Conservation (phyloP, 2,113 vertebrate species). For the Hirundichthys speculiger region DNA sequence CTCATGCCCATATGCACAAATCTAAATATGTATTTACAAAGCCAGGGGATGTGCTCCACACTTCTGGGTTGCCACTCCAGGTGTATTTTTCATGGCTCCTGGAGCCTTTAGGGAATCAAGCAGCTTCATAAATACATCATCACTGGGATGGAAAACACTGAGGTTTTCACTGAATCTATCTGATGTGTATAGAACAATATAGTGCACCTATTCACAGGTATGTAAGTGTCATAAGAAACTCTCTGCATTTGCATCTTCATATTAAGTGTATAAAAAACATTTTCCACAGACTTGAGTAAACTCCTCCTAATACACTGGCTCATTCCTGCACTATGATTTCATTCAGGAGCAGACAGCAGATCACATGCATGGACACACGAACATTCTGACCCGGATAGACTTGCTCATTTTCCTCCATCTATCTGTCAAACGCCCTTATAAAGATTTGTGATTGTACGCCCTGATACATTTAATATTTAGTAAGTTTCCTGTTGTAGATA, state of each 20-base stretch:
- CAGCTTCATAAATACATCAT: slow-evolving; percentile 73
- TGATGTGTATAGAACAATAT: slow-evolving; percentile 23
- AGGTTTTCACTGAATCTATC: slow-evolving; percentile 56
- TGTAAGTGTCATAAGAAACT: slow-evolving; percentile 25
- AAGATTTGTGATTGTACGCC: slow-evolving; percentile 36
- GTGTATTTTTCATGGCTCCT: slow-evolving; percentile 49
- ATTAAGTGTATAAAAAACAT: neutral
- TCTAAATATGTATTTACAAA: slow-evolving; percentile 5
- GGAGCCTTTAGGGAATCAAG: slow-evolving; percentile 46
- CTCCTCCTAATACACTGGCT: neutral
- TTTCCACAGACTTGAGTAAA: slow-evolving; percentile 6
- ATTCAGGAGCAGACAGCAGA: slow-evolving; percentile 15
- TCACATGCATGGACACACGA: neutral
- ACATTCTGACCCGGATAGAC: slow-evolving; percentile 19
- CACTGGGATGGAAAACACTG: slow-evolving; percentile 52
- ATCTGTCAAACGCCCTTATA: neutral
- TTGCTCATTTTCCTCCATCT: slow-evolving; percentile 2
- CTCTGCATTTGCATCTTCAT: slow-evolving; percentile 30
- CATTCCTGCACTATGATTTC: neutral
- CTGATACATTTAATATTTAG: slow-evolving; percentile 67
- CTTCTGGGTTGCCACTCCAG: slow-evolving; percentile 51
- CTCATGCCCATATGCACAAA: slow-evolving; percentile 33
- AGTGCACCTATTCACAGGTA: slow-evolving; percentile 16
- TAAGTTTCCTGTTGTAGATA: slow-evolving; percentile 32
- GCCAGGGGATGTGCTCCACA: slow-evolving; percentile 41